Percentiles rank a stretch among this genome's conserved stretches.
Evolutionary conservation across 1,140 invertebrate species (phyloP).

Genomic region (Rhynchophorus ferrugineus): DNA sequence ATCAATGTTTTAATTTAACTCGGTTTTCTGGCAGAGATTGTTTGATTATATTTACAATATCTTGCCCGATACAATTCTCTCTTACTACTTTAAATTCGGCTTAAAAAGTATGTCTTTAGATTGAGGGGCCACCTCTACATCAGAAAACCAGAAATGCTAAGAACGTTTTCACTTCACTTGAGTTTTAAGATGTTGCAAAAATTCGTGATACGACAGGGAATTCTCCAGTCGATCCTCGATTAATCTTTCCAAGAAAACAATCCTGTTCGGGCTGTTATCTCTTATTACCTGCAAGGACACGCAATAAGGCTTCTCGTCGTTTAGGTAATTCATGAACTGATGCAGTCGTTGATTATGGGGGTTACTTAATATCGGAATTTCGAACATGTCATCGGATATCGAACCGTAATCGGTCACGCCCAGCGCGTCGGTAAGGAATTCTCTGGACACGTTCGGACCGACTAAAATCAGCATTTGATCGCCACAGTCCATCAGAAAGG

Average conservation of each 20-base stretch:
- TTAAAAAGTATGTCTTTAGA: no score
- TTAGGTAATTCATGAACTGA: conserved; percentile 75
- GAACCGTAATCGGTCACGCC: conserved; percentile 51
- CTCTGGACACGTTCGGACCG: conserved; percentile 67
- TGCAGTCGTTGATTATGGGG: conserved; percentile 67
- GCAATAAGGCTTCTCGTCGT: conserved; percentile 74
- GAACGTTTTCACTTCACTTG: conserved; percentile 64
- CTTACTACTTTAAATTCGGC: no score
- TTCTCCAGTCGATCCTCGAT: conserved; percentile 92
- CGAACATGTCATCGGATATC: conserved; percentile 55
- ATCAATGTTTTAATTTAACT: conserved; percentile 3
- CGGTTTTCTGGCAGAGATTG: neutral
- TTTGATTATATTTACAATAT: no score
- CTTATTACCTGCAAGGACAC: conserved; percentile 77
- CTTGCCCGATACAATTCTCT: no score
- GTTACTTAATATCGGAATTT: conserved; percentile 73
- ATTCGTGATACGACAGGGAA: conserved; percentile 94
- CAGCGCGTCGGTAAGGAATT: conserved; percentile 64
- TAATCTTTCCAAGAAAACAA: conserved; percentile 78
- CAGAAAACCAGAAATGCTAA: neutral
- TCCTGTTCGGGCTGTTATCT: conserved; percentile 80
- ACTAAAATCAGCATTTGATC: conserved; percentile 81
- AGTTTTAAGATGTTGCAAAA: conserved; percentile 90
- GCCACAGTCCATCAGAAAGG: conserved; percentile 86
- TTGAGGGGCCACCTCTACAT: neutral